These are phyloP conservation scores for Sebastes oblongus DNA, from an alignment of 2,797 vertebrate genomes.

Conservation along the genomic window DNA sequence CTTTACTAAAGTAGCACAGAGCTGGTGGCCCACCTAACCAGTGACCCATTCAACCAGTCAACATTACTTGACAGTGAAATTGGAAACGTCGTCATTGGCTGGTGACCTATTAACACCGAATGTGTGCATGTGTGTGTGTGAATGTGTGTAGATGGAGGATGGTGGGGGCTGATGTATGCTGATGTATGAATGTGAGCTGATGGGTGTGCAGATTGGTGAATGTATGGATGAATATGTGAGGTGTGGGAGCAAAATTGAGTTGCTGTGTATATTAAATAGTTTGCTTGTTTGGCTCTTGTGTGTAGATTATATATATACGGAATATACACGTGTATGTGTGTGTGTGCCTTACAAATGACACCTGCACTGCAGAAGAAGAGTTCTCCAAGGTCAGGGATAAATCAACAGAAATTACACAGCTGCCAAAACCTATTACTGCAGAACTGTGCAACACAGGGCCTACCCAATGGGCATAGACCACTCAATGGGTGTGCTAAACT, in stretches of 20 bases:
- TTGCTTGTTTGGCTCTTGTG: not conserved
- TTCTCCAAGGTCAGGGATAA: conserved; percentile 78
- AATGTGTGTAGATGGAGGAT: not conserved
- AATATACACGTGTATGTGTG: not conserved
- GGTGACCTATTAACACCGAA: conserved; percentile 44
- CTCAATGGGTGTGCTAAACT: conserved; percentile 29
- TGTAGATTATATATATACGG: not conserved
- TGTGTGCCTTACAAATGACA: conserved; percentile 47
- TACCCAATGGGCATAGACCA: conserved; percentile 55
- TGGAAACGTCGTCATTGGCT: conserved; percentile 38
- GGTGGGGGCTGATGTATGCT: not conserved
- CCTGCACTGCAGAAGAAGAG: conserved; percentile 62
- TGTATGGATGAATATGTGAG: conserved; percentile 1
- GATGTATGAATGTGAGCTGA: not conserved
- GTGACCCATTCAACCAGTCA: conserved; percentile 47
- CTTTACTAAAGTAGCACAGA: not conserved
- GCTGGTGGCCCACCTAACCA: conserved; percentile 36
- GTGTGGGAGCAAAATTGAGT: not conserved
- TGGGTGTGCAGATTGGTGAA: not conserved
- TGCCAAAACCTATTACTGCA: conserved; percentile 80
- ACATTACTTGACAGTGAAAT: conserved; percentile 43
- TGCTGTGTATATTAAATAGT: not conserved
- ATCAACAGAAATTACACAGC: conserved; percentile 84
- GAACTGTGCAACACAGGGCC: conserved; percentile 61
- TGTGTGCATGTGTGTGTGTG: conserved; percentile 3